Evolutionary conservation across 2,113 vertebrate genomes (phyloP).

Genomic region (Muscicapa adusta): DNA sequence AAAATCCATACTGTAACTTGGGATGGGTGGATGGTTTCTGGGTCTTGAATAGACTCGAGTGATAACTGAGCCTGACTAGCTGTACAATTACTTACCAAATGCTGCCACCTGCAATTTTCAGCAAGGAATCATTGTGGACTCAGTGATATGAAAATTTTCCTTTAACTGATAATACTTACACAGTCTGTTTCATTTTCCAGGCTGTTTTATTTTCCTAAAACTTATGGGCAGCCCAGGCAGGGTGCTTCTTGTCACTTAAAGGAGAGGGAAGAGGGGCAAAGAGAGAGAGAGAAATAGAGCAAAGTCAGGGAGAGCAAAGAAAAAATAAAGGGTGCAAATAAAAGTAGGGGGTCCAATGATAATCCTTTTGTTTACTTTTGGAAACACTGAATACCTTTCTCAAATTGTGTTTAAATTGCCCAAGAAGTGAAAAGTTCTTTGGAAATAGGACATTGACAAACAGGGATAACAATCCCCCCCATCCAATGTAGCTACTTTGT

Average conservation of each 20-base stretch:
- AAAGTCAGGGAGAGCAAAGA: not conserved
- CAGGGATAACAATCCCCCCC: accelerated
- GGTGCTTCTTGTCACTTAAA: not conserved
- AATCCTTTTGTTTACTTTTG: not conserved
- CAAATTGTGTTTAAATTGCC: not conserved
- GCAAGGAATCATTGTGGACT: not conserved
- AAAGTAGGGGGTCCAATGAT: not conserved
- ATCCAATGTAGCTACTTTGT: accelerated
- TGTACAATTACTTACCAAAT: not conserved
- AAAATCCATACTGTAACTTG: not conserved
- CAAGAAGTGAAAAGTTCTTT: not conserved
- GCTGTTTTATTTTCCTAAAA: not conserved
- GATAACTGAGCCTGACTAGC: not conserved
- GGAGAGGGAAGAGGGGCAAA: not conserved
- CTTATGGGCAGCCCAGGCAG: not conserved
- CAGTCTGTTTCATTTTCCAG: not conserved
- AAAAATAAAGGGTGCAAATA: not conserved
- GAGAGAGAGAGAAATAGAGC: not conserved
- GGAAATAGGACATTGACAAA: not conserved
- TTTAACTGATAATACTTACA: not conserved
- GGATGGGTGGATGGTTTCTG: not conserved
- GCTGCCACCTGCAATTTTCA: not conserved
- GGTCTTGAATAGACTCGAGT: not conserved
- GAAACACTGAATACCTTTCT: not conserved
- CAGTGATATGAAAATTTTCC: not conserved